Evolutionary conservation across 35 echinoderm and acorn worm species (phyloP), one percentile per base, ranked within the genome.

Genomic region (Amphiura filiformis): DNA sequence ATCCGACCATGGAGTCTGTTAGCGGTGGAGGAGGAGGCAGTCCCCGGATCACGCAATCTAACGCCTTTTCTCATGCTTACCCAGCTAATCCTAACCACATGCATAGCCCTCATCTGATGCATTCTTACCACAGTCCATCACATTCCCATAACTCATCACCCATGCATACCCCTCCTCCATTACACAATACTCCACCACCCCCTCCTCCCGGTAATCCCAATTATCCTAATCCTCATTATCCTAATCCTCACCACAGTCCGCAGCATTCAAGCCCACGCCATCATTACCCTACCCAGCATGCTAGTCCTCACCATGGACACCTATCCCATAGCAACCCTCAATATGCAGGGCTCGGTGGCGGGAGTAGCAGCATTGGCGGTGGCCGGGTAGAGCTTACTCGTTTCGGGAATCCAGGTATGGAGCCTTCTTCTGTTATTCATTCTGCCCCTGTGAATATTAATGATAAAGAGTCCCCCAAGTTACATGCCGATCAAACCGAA

Each of bases 391-490:
- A 47, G 14, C 81, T 83, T 47, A 83, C 81, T 31, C 81, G 52
- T 39, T 39, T 83, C 40, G 40, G 81, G 81, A 47, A n/a, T 34
- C 38, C 23, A 22, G 22, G n/a, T 47, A 30, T 42, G 15, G 52
- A 47, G 52, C 34, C 35, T 75, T 34, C 47, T 88, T 78, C 77
- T 57, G 75, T 78, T 80, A 41, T 76, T 44, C 75, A 78, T 76
- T 88, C 86, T 78, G 84, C 84, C 44, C 44, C 44, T 52, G 44
- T 11, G 20, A 52, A 20, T 52, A 52, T 52, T 11, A 52, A n/a
- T 30, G 82, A 82, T 52, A 81, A 77, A 77, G 93, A 94, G 80
- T 94, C 93, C 23, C 38, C 84, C 70, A 94, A 94, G 44, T 77
- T 94, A 84, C 84, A 86, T 76, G 93, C 93, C 11, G 93, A 94